phyloP scores from a whole-genome alignment of 1,140 invertebrate genomes.

The Melanaphis sacchari region DNA sequence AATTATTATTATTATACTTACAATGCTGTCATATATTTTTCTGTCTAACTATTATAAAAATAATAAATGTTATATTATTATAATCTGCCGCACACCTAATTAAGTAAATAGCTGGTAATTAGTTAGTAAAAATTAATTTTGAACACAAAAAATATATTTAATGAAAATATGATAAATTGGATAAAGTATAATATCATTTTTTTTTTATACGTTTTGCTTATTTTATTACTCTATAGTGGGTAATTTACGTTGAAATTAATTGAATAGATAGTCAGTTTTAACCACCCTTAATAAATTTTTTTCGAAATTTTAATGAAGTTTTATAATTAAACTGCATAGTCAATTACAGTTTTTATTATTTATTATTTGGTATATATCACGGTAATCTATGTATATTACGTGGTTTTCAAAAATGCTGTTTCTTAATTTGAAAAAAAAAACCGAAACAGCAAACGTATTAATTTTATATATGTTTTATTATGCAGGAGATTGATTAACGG shows the following conservation, averaged over 20 bases:
- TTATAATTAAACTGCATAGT: slow-evolving; percentile 1
- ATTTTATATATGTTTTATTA: background rate
- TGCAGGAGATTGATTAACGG: background rate
- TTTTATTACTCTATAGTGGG: background rate
- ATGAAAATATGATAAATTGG: background rate
- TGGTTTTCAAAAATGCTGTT: background rate
- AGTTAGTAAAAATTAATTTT: background rate
- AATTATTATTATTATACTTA: background rate
- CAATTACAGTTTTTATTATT: background rate
- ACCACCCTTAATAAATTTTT: background rate
- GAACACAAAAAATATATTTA: background rate
- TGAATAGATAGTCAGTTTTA: background rate
- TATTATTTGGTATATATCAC: background rate
- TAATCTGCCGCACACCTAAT: background rate
- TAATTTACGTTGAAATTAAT: background rate
- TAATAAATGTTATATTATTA: background rate
- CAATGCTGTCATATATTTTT: background rate
- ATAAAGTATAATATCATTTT: background rate
- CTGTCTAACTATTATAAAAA: background rate
- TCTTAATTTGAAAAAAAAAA: background rate
- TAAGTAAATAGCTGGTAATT: background rate
- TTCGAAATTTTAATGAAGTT: background rate
- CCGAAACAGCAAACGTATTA: background rate
- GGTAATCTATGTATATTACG: background rate
- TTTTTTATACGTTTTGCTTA: background rate